Percentiles rank a stretch among this genome's conserved stretches.
phyloP scores from a whole-genome alignment of 2,888 invertebrate species.

The Drosophila mulleri region DNA sequence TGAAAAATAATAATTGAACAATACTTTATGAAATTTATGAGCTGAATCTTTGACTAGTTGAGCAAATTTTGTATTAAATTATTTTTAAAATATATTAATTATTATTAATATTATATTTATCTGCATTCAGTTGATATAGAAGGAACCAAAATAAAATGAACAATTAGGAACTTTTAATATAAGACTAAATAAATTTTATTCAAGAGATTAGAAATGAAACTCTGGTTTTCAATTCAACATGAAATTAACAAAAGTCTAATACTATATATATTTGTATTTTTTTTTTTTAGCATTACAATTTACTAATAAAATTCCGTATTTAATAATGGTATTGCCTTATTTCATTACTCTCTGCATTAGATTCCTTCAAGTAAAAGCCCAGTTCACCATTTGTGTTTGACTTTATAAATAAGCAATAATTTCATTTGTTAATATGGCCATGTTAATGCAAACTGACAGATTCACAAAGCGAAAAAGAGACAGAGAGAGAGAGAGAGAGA shows the following conservation, averaged over 20 bases:
- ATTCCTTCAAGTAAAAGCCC: not conserved
- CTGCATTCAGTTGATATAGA: too few species aligned
- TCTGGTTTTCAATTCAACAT: not conserved
- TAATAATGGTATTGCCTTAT: not conserved
- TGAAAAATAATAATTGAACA: not conserved
- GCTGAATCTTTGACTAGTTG: too few species aligned
- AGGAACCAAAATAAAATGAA: too few species aligned
- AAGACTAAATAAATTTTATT: too few species aligned
- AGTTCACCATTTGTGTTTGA: constrained; percentile 14
- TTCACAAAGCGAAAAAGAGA: constrained; percentile 8
- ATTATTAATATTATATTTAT: too few species aligned
- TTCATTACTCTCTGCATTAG: not conserved
- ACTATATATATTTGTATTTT: not conserved
- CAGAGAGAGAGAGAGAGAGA: constrained; percentile 4
- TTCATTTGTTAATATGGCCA: constrained; percentile 43
- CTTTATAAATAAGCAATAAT: constrained; percentile 33
- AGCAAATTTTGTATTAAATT: too few species aligned
- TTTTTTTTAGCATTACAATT: too few species aligned
- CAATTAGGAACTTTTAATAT: too few species aligned
- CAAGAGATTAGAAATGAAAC: too few species aligned
- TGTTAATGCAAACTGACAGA: constrained; percentile 47
- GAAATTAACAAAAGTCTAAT: not conserved
- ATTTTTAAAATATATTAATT: too few species aligned
- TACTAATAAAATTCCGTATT: too few species aligned
- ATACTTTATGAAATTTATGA: not conserved